A percentile compares a stretch with the other conserved stretches of the same genome.
These are phyloP conservation scores for Dioctria rufipes DNA, from an alignment of 2,888 invertebrate species.

Conservation along the genomic window DNA sequence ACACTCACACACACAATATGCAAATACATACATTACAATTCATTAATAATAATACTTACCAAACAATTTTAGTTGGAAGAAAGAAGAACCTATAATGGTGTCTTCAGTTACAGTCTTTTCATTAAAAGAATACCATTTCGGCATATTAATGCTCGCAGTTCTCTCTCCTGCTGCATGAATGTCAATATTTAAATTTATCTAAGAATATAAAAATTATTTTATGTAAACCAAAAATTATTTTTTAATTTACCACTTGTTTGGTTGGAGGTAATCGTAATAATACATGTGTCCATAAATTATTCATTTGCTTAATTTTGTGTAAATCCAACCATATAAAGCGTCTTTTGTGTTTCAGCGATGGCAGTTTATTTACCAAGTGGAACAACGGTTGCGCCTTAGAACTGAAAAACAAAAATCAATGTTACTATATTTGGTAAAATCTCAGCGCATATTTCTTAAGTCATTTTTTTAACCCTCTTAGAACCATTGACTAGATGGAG, in stretches of 20 bases:
- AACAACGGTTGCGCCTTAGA: slow-evolving; percentile 75
- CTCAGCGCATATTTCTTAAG: too few species aligned
- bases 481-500: too few species aligned
- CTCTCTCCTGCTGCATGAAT: slow-evolving; percentile 74
- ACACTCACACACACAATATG: too few species aligned
- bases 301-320: slow-evolving; percentile 74
- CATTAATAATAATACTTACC: slow-evolving; percentile 61
- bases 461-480: too few species aligned
- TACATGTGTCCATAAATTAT: slow-evolving; percentile 79
- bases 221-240: slow-evolving; percentile 59
- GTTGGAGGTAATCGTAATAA: slow-evolving; percentile 79
- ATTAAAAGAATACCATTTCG: slow-evolving; percentile 69
- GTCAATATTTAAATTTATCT: slow-evolving; percentile 79
- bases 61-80: slow-evolving; percentile 76
- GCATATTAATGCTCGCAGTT: slow-evolving; percentile 68
- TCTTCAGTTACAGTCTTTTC: slow-evolving; percentile 71
- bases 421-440: too few species aligned
- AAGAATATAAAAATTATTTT: slow-evolving; percentile 63
- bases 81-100: slow-evolving; percentile 75
- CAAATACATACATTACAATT: too few species aligned
- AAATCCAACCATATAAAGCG: slow-evolving; percentile 76
- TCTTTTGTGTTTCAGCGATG: slow-evolving; percentile 71
- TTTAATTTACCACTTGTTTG: slow-evolving; percentile 73
- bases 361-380: slow-evolving; percentile 74
- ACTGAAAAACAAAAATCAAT: slow-evolving; percentile 67